Conservation (phyloP, 2,797 vertebrate genomes). For the Scomberomorus guttatus region DNA sequence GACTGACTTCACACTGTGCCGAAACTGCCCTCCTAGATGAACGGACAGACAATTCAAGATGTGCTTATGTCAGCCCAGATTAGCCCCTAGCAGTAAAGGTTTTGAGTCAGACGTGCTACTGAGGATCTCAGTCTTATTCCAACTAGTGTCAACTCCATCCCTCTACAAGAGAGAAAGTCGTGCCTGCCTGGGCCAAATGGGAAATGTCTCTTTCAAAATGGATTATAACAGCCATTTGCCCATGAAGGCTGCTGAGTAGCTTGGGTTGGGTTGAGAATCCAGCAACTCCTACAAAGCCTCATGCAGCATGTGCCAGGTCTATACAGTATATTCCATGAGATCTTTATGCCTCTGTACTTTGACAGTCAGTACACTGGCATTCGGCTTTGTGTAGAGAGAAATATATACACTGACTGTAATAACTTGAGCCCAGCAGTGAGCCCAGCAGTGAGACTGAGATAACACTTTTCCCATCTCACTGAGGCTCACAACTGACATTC, state of each 20-base stretch:
- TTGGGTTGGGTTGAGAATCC: conserved; percentile 69
- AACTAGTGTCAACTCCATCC: conserved; percentile 62
- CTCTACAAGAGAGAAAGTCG: conserved; percentile 53
- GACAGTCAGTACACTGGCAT: conserved; percentile 65
- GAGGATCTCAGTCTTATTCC: conserved; percentile 61
- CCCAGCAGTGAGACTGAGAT: conserved; percentile 60
- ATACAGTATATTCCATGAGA: conserved; percentile 70
- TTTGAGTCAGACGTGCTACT: conserved; percentile 67
- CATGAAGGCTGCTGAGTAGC: conserved; percentile 70
- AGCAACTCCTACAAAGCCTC: conserved; percentile 66
- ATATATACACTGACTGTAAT: conserved; percentile 62
- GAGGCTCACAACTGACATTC: conserved; percentile 41
- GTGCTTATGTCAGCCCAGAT: conserved; percentile 59
- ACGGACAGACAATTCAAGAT: conserved; percentile 32
- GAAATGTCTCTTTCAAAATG: conserved; percentile 80
- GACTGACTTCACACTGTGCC: conserved; percentile 7
- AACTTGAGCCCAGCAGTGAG: conserved; percentile 66
- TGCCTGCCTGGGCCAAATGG: conserved; percentile 62
- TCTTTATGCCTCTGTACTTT: conserved; percentile 71
- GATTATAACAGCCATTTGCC: conserved; percentile 79
- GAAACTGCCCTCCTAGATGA: conserved; percentile 33
- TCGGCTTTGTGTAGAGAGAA: conserved; percentile 71
- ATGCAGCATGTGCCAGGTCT: conserved; percentile 64
- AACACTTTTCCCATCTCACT: conserved; percentile 47
- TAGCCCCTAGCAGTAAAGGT: conserved; percentile 52